phyloP scores from a whole-genome alignment of 2,888 invertebrate genomes.

The Argyresthia goedartella region DNA sequence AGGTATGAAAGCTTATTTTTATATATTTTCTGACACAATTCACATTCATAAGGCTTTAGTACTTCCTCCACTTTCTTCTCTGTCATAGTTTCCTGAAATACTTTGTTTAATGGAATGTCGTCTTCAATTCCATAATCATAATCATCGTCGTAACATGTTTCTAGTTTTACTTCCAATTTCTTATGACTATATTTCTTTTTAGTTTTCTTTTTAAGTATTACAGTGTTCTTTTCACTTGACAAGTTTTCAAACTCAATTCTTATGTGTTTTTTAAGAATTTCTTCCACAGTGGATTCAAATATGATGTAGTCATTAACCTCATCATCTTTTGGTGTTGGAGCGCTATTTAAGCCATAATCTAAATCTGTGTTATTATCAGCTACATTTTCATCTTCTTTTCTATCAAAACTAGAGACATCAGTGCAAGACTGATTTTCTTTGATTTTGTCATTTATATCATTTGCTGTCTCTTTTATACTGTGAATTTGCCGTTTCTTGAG shows the following conservation, averaged over 20 bases:
- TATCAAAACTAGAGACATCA: neutral
- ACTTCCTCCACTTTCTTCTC: slow-evolving; percentile 19
- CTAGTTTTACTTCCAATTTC: slow-evolving; percentile 13
- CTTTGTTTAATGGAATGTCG: slow-evolving; percentile 11
- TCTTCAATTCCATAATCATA: slow-evolving; percentile 4
- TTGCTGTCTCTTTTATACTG: slow-evolving; percentile 23
- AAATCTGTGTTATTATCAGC: slow-evolving; percentile 8
- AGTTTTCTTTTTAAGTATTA: slow-evolving; percentile 11
- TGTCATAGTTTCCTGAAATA: slow-evolving; percentile 8
- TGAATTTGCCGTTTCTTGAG: slow-evolving; percentile 12
- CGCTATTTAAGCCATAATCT: slow-evolving; percentile 5
- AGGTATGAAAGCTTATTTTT: slow-evolving; percentile 47
- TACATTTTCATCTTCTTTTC: slow-evolving; percentile 13
- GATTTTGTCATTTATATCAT: neutral
- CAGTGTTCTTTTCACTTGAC: neutral
- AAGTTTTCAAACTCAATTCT: neutral
- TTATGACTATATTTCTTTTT: no score
- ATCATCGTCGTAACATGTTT: no score
- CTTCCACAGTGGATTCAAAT: slow-evolving; percentile 15
- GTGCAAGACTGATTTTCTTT: no score
- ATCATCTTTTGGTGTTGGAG: neutral
- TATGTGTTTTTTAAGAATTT: slow-evolving; percentile 7
- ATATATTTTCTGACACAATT: slow-evolving; percentile 50
- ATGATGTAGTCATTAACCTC: slow-evolving; percentile 5
- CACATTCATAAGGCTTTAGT: slow-evolving; percentile 47